Evolutionary conservation across 2,797 vertebrate species (phyloP).

Genomic region (Falco berigora): DNA sequence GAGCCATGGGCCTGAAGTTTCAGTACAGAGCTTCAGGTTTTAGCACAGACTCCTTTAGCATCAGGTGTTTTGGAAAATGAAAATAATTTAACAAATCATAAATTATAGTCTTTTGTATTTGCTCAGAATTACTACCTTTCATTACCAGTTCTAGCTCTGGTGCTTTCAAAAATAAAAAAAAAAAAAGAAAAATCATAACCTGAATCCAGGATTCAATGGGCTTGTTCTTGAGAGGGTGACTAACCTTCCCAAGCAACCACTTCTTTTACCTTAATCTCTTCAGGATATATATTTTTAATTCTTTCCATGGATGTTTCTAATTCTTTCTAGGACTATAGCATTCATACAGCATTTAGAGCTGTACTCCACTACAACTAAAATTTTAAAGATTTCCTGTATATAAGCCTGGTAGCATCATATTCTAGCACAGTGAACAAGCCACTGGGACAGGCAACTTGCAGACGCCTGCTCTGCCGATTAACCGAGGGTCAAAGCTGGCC

Average conservation of each 20-base stretch:
- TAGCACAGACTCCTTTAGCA: not conserved
- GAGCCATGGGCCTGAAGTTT: not conserved
- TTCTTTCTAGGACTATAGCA: not conserved
- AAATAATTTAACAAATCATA: not conserved
- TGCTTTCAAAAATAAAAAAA: not conserved
- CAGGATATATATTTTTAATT: not conserved
- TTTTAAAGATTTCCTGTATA: not conserved
- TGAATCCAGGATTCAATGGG: not conserved
- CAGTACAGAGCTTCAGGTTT: not conserved
- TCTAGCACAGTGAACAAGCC: not conserved
- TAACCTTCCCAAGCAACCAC: not conserved
- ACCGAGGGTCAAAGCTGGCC: not conserved
- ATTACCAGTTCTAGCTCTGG: not conserved
- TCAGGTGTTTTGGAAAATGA: not conserved
- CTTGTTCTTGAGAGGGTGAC: not conserved
- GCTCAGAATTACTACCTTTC: not conserved
- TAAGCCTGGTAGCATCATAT: not conserved
- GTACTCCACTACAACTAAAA: not conserved
- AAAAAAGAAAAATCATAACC: not conserved
- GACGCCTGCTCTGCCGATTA: rapidly evolving
- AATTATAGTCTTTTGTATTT: not conserved
- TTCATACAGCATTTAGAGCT: not conserved
- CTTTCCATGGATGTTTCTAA: not conserved
- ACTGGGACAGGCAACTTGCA: not conserved
- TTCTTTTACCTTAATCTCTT: not conserved